phyloP scores from a whole-genome alignment of 2,797 vertebrate genomes.

The Gymnodraco acuticeps region DNA sequence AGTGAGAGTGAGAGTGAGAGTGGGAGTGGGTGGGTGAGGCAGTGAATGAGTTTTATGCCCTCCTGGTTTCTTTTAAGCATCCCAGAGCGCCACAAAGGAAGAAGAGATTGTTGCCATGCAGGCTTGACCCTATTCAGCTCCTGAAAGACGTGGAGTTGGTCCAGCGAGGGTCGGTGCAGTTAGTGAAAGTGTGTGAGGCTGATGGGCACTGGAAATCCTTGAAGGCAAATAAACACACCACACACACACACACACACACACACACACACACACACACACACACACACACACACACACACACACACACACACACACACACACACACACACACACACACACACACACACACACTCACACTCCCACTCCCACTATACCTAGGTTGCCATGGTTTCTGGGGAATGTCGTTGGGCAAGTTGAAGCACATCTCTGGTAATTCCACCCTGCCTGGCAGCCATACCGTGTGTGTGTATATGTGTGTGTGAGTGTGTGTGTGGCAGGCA shows the following conservation, averaged over 20 bases:
- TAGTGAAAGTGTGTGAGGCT: slow-evolving; percentile 58
- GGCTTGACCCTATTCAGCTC: slow-evolving; percentile 81
- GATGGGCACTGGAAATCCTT: slow-evolving; percentile 79
- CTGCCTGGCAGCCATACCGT: slow-evolving; percentile 73
- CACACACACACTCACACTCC: too few relatives aligned
- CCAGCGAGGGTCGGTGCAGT: slow-evolving; percentile 53
- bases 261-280: slow-evolving; percentile 48
- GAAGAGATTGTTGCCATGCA: slow-evolving; percentile 82
- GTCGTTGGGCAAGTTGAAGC: slow-evolving; percentile 78
- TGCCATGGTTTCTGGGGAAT: slow-evolving; percentile 85
- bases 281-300: slow-evolving; percentile 49
- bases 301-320: slow-evolving; percentile 47
- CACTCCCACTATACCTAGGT: slow-evolving; percentile 69
- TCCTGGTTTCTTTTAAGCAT: slow-evolving; percentile 79
- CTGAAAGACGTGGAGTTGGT: slow-evolving; percentile 78
- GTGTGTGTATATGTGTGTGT: not conserved
- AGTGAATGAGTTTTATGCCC: slow-evolving; percentile 81
- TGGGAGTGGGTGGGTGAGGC: slow-evolving; percentile 61
- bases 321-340: not conserved
- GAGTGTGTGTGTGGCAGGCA: slow-evolving; percentile 32
- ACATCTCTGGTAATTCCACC: slow-evolving; percentile 77
- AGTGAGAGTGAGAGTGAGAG: too few relatives aligned
- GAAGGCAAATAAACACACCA: slow-evolving; percentile 73
- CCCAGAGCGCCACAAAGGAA: slow-evolving; percentile 72
- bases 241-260: slow-evolving; percentile 49